Base-by-base conservation (phyloP, 2,113 vertebrate species). In the Pungitius pungitius region DNA sequence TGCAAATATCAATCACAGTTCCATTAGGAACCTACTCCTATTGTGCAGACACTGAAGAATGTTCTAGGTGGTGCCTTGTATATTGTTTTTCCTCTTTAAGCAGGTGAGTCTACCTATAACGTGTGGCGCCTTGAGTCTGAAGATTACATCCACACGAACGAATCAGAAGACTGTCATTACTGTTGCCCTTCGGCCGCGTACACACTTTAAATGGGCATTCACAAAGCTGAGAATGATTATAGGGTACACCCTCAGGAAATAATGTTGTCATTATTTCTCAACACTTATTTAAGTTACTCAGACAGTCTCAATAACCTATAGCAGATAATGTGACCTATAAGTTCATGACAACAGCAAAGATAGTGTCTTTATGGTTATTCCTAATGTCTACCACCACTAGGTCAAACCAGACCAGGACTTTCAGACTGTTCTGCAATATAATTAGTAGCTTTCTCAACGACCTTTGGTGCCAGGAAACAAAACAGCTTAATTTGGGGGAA, bases 111-210 rank as follows among this genome's bases (percentile, higher is more conserved):
- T 56, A 71, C 72, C 68, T 75, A 22, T 66, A 71, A 65, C 45
- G 35, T 63, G 39, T 30, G 69, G 66, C 69, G 76, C 81, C 69
- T 55, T 73, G 20, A 80, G 76, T 59, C 65, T 64, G 35, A 33
- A 20, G 56, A 8, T 60, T 6, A n/a, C 27, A 81, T 82, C 71
- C 77, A 37, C 83, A 70, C 75, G 71, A 81, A 35, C 26, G 71
- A 82, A 84, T 91, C 86, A 91, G 68, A 75, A 64, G 89, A 78
- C 80, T 57, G 77, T 73, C 89, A 85, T 79, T 82, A 77, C 63
- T 7, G 49, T 35, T 78, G 64, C 30, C 86, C 69, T 66, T 55
- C 77, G 52, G 78, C 75, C 51, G 14, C 54, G 0, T 17, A 24
- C 51, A 22, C 8, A 11, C 40, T 61, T 73, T 45, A 64, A 85